A percentile compares a stretch with the other conserved stretches of the same genome.
phyloP scores from a whole-genome alignment of 2,888 invertebrate species.

The Eupithecia subumbrata region DNA sequence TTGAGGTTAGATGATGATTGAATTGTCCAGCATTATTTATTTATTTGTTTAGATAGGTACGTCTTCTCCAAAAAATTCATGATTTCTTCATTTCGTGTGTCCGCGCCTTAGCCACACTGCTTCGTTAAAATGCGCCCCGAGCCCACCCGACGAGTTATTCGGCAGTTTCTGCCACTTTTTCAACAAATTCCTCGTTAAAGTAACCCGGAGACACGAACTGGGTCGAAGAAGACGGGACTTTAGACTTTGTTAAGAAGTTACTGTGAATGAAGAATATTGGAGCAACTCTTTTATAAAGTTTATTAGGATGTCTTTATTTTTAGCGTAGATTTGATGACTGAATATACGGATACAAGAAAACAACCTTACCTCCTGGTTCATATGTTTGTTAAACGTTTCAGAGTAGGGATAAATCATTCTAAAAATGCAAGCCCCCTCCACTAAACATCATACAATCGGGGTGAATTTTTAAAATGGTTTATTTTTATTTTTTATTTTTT shows the following conservation, averaged over 20 bases:
- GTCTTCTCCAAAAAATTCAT: not conserved
- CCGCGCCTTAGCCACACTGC: conserved; percentile 34
- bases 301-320: not conserved
- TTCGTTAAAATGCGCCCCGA: conserved; percentile 63
- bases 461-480: too few relatives aligned
- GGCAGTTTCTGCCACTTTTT: conserved; percentile 60
- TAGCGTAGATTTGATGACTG: not conserved
- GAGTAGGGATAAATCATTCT: too few relatives aligned
- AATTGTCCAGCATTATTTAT: too few relatives aligned
- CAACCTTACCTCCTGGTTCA: not conserved
- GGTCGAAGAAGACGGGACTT: conserved; percentile 28
- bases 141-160: conserved; percentile 53
- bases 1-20: too few relatives aligned
- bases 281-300: conserved; percentile 7
- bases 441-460: too few relatives aligned
- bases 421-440: too few relatives aligned
- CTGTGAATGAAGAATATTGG: conserved; percentile 25
- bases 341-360: not conserved
- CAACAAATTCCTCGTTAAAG: conserved; percentile 53
- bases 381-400: not conserved
- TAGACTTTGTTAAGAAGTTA: conserved; percentile 23
- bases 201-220: conserved; percentile 33
- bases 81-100: conserved; percentile 25
- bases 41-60: too few relatives aligned
- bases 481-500: too few relatives aligned